phyloP scores from a whole-genome alignment of 2,797 vertebrate genomes.

The Lepidocolaptes lacrymiger region DNA sequence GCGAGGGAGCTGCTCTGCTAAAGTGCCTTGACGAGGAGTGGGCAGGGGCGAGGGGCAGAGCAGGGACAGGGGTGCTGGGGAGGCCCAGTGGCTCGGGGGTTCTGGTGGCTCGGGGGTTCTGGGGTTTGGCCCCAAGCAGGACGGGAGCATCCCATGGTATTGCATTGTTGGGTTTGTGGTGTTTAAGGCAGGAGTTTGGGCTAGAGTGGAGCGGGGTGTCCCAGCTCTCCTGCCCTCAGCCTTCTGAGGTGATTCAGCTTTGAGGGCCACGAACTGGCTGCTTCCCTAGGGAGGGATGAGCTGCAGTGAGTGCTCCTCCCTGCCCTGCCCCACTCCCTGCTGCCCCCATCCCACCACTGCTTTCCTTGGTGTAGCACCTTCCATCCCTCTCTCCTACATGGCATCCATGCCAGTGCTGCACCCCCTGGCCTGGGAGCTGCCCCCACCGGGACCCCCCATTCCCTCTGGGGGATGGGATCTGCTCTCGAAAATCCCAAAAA shows the following conservation, averaged over 20 bases:
- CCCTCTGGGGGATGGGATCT: background rate
- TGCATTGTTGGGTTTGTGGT: rapidly evolving
- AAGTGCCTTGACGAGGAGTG: slow-evolving; percentile 63
- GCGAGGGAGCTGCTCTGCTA: slow-evolving; percentile 64
- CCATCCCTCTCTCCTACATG: background rate
- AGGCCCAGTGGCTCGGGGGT: background rate
- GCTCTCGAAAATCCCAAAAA: background rate
- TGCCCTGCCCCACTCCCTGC: background rate
- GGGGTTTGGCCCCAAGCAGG: background rate
- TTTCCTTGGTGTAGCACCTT: background rate
- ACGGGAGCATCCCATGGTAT: background rate
- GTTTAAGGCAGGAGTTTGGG: background rate
- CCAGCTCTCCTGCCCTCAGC: background rate
- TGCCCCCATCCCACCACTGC: background rate
- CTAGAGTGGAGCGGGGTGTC: rapidly evolving
- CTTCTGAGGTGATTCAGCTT: background rate
- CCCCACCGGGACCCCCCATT: background rate
- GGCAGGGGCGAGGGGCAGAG: slow-evolving; percentile 19
- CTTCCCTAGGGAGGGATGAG: background rate
- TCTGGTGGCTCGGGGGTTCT: background rate
- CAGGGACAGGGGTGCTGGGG: background rate
- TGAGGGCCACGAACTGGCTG: background rate
- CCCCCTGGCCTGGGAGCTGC: background rate
- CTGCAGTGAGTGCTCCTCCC: background rate
- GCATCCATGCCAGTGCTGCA: background rate